Percentiles rank a stretch among this genome's conserved stretches.
phyloP scores from a whole-genome alignment of 2,888 invertebrate species.

The Tubulanus polymorphus region DNA sequence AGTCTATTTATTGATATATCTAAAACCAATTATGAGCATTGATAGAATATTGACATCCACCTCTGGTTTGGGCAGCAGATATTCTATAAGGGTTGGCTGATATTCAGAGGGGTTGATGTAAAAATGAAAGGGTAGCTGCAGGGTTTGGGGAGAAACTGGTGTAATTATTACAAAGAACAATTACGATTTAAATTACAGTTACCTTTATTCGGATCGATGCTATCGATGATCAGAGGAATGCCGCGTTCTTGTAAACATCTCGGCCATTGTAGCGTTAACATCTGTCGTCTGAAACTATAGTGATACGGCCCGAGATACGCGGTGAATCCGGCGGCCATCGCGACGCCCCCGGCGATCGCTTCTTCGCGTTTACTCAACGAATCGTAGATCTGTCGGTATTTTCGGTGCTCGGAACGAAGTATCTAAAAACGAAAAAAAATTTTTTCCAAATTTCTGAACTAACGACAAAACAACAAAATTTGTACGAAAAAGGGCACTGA shows the following conservation, averaged over 20 bases:
- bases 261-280: conserved; percentile 52
- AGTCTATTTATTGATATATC: too few species aligned
- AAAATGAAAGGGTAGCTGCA: too few species aligned
- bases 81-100: too few species aligned
- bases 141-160: too few species aligned
- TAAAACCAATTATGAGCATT: too few species aligned
- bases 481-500: too few species aligned
- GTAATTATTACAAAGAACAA: too few species aligned
- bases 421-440: conserved; percentile 22
- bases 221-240: conserved; percentile 48
- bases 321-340: conserved; percentile 46
- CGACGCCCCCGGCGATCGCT: conserved; percentile 44
- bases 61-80: too few species aligned
- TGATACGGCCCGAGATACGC: conserved; percentile 51
- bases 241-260: conserved; percentile 50
- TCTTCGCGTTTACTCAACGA: conserved; percentile 32
- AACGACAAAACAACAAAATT: background rate
- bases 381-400: conserved; percentile 45
- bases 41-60: too few species aligned
- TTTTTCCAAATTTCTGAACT: conserved; percentile 28
- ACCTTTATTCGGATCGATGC: conserved; percentile 47
- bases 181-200: too few species aligned
- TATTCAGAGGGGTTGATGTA: too few species aligned
- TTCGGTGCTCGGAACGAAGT: conserved; percentile 26
- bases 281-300: conserved; percentile 46